These are phyloP conservation scores for Nannobrachium achirus DNA, from an alignment of 2,113 vertebrate genomes.

Conservation along the genomic window DNA sequence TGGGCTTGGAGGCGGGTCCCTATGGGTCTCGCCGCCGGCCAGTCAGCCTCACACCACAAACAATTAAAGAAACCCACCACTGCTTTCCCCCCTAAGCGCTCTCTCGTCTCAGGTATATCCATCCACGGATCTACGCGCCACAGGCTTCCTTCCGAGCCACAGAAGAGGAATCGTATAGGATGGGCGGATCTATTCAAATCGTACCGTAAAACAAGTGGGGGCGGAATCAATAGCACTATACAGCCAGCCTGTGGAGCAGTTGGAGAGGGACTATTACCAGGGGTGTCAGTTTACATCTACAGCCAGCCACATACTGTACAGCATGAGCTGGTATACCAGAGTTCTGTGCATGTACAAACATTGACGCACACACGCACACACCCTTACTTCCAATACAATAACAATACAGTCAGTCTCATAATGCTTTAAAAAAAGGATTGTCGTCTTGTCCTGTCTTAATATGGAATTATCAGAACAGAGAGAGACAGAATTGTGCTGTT, in stretches of 20 bases:
- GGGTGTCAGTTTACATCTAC: not conserved
- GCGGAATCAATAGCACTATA: conserved; percentile 69
- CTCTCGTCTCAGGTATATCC: conserved; percentile 52
- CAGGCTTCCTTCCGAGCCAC: conserved; percentile 50
- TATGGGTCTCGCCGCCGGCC: conserved; percentile 59
- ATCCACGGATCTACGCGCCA: conserved; percentile 44
- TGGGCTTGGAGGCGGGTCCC: conserved; percentile 62
- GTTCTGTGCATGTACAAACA: no score
- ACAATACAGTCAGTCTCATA: no score
- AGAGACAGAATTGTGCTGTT: no score
- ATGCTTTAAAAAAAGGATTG: no score
- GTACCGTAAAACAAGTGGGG: conserved; percentile 66
- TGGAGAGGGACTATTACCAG: conserved; percentile 50
- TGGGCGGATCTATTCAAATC: no score
- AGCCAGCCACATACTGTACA: not conserved
- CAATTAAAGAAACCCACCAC: conserved; percentile 70
- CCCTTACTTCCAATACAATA: no score
- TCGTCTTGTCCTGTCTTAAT: no score
- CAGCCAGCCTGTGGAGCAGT: conserved; percentile 69
- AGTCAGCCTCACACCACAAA: conserved; percentile 73
- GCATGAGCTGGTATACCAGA: not conserved
- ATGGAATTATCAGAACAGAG: no score
- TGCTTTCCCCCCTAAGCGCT: conserved; percentile 37
- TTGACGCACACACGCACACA: no score
- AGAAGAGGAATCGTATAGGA: no score